phyloP scores from a whole-genome alignment of 2,797 vertebrate species.

The Anableps anableps region DNA sequence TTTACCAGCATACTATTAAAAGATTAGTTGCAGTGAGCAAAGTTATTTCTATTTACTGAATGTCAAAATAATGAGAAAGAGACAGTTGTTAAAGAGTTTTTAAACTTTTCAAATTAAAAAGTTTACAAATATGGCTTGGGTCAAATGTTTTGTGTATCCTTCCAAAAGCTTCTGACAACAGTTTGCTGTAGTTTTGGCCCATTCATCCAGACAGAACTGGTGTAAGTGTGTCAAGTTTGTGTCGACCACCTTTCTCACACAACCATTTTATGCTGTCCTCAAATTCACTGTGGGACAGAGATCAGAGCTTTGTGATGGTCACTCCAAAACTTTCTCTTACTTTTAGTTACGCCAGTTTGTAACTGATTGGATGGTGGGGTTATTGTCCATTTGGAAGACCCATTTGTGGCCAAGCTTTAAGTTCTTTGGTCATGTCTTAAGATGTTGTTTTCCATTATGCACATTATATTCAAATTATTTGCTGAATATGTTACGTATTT shows the following conservation, averaged over 20 bases:
- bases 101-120: not conserved
- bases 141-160: not conserved
- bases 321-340: not conserved
- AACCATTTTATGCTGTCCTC: not conserved
- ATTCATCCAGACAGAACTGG: not conserved
- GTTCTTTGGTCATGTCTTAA: too few species aligned
- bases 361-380: not conserved
- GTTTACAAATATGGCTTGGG: not conserved
- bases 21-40: not conserved
- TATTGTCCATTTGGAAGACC: not conserved
- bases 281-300: not conserved
- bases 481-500: not conserved
- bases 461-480: too few species aligned
- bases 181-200: not conserved
- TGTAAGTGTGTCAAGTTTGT: not conserved
- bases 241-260: not conserved
- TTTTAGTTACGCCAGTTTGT: not conserved
- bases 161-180: not conserved
- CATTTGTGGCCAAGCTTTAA: not conserved
- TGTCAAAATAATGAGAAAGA: not conserved
- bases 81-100: not conserved
- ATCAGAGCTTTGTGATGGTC: not conserved
- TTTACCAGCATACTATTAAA: not conserved
- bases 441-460: too few species aligned
- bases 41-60: not conserved